Evolutionary conservation across 2,113 vertebrate species (phyloP).

Genomic region (Saguinus midas): DNA sequence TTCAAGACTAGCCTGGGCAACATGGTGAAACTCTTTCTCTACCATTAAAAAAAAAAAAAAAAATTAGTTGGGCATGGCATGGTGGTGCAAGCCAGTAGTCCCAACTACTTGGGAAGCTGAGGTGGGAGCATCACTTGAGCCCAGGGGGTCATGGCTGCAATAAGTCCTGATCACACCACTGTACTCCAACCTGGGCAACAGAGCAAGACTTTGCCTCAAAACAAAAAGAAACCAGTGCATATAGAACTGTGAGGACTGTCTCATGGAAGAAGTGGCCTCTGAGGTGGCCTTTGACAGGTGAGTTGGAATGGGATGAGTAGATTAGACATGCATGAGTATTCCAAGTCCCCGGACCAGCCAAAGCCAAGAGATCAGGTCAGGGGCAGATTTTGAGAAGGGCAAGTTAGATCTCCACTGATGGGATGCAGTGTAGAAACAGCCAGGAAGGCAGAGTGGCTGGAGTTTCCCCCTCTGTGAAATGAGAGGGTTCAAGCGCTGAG

Average conservation of each 20-base stretch:
- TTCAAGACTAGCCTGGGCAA: too few relatives aligned
- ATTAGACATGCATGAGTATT: fast-evolving
- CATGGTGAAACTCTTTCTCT: too few relatives aligned
- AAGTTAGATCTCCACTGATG: background rate
- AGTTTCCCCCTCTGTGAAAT: background rate
- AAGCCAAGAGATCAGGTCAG: background rate
- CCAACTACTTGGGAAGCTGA: too few relatives aligned
- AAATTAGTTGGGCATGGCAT: too few relatives aligned
- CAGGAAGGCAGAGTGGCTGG: background rate
- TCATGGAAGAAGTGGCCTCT: background rate
- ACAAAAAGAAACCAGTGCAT: too few relatives aligned
- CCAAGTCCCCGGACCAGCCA: background rate
- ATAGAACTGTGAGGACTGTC: background rate
- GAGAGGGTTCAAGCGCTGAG: background rate
- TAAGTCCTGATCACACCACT: too few relatives aligned
- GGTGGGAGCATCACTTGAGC: too few relatives aligned
- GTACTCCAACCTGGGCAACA: too few relatives aligned
- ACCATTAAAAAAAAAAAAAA: too few relatives aligned
- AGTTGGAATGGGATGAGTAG: background rate
- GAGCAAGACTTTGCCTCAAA: too few relatives aligned
- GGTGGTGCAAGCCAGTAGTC: too few relatives aligned
- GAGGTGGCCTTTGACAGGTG: background rate
- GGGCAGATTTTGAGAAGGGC: background rate
- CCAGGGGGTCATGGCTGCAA: too few relatives aligned
- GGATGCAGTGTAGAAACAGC: background rate